Evolutionary conservation across 2,797 vertebrate species (phyloP).

Genomic region (Gymnodraco acuticeps): DNA sequence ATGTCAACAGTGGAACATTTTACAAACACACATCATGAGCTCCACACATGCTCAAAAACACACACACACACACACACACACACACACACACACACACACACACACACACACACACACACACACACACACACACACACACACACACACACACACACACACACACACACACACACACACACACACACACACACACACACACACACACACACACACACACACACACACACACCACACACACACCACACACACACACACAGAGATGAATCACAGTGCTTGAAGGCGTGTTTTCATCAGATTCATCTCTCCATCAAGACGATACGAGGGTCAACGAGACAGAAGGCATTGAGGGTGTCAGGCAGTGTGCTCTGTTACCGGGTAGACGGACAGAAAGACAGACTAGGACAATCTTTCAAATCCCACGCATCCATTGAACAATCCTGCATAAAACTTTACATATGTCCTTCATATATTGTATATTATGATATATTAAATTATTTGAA

Average conservation of each 20-base stretch:
- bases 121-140: slow-evolving; percentile 10
- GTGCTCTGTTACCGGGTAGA: slow-evolving; percentile 79
- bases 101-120: slow-evolving; percentile 2
- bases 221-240: slow-evolving; percentile 12
- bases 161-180: neutral
- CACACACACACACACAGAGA: slow-evolving; percentile 30
- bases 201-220: slow-evolving; percentile 12
- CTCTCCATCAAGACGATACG: slow-evolving; percentile 45
- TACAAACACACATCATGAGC: slow-evolving; percentile 32
- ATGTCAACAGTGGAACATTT: slow-evolving; percentile 63
- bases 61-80: neutral
- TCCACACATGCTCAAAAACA: neutral
- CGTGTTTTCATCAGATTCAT: slow-evolving; percentile 60
- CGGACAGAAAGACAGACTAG: slow-evolving; percentile 59
- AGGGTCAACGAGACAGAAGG: slow-evolving; percentile 79
- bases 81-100: neutral
- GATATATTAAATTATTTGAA: slow-evolving; percentile 50
- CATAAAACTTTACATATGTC: slow-evolving; percentile 46
- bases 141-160: neutral
- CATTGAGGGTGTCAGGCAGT: slow-evolving; percentile 83
- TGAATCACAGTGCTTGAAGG: slow-evolving; percentile 61
- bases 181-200: neutral
- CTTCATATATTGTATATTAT: slow-evolving; percentile 41
- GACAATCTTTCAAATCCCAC: slow-evolving; percentile 59
- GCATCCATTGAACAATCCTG: slow-evolving; percentile 46